Conservation (phyloP, 2,113 vertebrate genomes). For the Labeo rohita region DNA sequence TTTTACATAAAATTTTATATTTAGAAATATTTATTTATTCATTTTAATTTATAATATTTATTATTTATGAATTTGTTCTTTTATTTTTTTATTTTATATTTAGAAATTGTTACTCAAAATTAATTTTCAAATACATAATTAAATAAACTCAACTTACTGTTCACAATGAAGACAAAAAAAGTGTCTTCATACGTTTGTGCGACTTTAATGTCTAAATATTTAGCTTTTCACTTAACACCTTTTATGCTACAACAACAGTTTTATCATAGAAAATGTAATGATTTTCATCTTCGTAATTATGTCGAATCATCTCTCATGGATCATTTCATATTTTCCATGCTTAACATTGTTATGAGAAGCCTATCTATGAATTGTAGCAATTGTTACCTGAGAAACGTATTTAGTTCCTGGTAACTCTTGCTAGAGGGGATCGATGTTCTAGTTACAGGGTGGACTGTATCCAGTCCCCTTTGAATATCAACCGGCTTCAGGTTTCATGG, state of each 20-base stretch:
- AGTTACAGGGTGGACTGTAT: conserved; percentile 26
- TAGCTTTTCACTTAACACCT: background rate
- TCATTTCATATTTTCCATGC: background rate
- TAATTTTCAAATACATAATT: too few species aligned
- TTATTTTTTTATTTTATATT: background rate
- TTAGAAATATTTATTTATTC: too few species aligned
- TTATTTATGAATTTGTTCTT: too few species aligned
- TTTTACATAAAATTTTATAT: too few species aligned
- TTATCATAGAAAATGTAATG: background rate
- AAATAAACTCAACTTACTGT: background rate
- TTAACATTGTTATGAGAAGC: background rate
- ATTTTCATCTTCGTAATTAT: background rate
- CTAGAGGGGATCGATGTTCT: conserved; percentile 29
- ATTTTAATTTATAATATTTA: too few species aligned
- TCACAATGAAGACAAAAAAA: background rate
- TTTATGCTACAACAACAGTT: background rate
- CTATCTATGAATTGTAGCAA: background rate
- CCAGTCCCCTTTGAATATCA: conserved; percentile 42
- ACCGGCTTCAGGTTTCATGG: conserved; percentile 55
- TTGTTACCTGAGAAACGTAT: conserved; percentile 29
- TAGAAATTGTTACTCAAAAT: background rate
- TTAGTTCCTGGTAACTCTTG: background rate
- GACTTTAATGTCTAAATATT: background rate
- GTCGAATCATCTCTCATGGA: background rate
- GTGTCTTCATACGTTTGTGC: background rate